Conservation (phyloP, 1,140 invertebrate genomes). For the Brachionus rubens region DNA sequence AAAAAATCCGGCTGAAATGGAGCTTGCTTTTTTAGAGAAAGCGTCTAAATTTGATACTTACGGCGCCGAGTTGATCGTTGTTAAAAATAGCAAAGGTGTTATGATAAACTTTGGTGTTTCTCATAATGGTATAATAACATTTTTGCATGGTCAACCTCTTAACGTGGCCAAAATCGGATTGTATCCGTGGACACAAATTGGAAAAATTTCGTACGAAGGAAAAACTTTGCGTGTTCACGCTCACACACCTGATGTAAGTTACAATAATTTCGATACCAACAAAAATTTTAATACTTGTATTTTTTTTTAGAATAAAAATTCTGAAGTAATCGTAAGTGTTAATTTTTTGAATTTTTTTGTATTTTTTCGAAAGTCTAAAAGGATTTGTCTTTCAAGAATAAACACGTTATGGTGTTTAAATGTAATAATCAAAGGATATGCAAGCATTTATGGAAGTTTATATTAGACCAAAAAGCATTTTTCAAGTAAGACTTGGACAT, state of each 20-base stretch:
- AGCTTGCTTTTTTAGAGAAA: conserved; percentile 37
- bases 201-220: conserved; percentile 33
- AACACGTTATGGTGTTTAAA: conserved; percentile 35
- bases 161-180: conserved; percentile 30
- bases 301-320: conserved; percentile 11
- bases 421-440: conserved; percentile 40
- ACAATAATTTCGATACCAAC: background rate
- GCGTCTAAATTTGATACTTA: conserved; percentile 40
- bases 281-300: background rate
- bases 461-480: conserved; percentile 43
- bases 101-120: conserved; percentile 39
- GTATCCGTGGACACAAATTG: conserved; percentile 44
- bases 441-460: conserved; percentile 44
- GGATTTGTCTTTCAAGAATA: background rate
- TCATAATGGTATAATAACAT: conserved; percentile 43
- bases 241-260: conserved; percentile 24
- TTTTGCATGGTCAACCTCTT: conserved; percentile 19
- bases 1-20: conserved; percentile 42
- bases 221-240: conserved; percentile 18
- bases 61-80: conserved; percentile 31
- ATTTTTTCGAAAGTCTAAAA: background rate
- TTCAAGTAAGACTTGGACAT: conserved; percentile 16
- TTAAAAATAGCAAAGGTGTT: conserved; percentile 42
- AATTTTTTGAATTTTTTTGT: too few relatives aligned
- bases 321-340: background rate